phyloP scores from a whole-genome alignment of 2,797 vertebrate species.

The Borostomias antarcticus region DNA sequence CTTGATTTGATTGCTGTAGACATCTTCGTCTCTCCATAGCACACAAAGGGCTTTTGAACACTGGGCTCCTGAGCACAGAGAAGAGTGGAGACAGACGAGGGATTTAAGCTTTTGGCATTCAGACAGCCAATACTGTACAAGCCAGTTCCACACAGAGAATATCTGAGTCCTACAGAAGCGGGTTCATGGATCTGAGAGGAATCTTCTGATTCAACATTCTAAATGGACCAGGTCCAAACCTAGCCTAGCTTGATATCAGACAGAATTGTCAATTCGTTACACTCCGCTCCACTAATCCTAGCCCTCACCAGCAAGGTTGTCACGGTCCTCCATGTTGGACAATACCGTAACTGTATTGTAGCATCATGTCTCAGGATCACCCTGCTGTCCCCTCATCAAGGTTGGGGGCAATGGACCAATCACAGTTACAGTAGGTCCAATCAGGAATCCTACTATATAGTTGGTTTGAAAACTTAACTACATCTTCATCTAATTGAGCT shows the following conservation, averaged over 20 bases:
- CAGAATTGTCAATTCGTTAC: too few relatives aligned
- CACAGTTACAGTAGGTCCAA: neutral
- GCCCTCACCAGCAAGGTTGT: too few relatives aligned
- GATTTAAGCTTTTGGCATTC: constrained; percentile 35
- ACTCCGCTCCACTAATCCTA: too few relatives aligned
- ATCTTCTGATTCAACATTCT: constrained; percentile 19
- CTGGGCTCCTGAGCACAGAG: constrained; percentile 14
- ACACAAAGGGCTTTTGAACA: constrained; percentile 35
- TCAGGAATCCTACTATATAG: neutral
- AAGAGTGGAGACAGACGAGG: constrained; percentile 1
- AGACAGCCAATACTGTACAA: constrained; percentile 28
- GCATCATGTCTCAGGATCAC: neutral
- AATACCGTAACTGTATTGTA: too few relatives aligned
- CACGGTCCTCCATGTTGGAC: too few relatives aligned
- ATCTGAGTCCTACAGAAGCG: constrained; percentile 18
- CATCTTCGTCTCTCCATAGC: constrained; percentile 21
- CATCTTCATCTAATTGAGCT: too few relatives aligned
- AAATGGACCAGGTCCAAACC: constrained; percentile 25
- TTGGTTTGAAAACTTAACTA: neutral
- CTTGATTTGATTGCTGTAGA: constrained; percentile 44
- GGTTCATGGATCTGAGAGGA: constrained; percentile 12
- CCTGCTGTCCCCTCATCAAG: too few relatives aligned
- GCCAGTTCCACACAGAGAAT: constrained; percentile 19
- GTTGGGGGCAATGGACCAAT: neutral
- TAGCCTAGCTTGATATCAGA: too few relatives aligned